Evolutionary conservation across 2,113 vertebrate genomes (phyloP), one percentile per base, ranked within the genome.

Genomic region (Amblyopsis rosae): DNA sequence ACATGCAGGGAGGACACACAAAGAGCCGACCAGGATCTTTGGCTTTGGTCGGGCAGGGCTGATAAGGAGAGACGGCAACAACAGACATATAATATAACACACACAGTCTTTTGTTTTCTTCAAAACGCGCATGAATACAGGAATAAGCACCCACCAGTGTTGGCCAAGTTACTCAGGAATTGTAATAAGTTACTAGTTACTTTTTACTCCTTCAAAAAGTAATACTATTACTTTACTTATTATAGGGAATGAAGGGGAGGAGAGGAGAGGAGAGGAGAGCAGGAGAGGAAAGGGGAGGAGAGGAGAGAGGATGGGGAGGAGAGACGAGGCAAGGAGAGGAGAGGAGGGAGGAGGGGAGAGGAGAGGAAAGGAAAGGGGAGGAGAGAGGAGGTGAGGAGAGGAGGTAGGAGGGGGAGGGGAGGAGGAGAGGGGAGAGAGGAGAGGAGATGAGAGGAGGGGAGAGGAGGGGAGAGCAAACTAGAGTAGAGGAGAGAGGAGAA

Each of bases 31-130:
- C 80, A 66, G 51, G 63, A 86, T 83, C 76, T 83, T 73, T 84
- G 85, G 76, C 75, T 86, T 88, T 72, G 83, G 82, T 87, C 75
- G 79, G 79, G 83, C 68, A 9, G 3, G 32, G 56, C 69, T 82
- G 86, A 89, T 88, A 89, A 89, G 82, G 48, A 81, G 59, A 87
- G 77, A 80, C 78, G 75, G 62, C 59, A 65, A 66, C 56, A 76
- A 51, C 61, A 63, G 35, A 32, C 58, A 71, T 55, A 9, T 4
- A 41, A 41, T 7, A 0, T 41, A 47, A 47, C 49, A 54, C 32
- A 58, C 19, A 19, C 16, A 9, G 12, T 56, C 16, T 67, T 65
- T 62, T 19, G 16, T 7, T 53, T 5, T 59, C 33, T 72, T 53
- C 19, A 41, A 4, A 41, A 41, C 35, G 3, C 35, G 7, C 35